These are phyloP conservation scores for Caenorhabditis parvicauda DNA, from an alignment of 2,888 invertebrate genomes.

Conservation along the genomic window DNA sequence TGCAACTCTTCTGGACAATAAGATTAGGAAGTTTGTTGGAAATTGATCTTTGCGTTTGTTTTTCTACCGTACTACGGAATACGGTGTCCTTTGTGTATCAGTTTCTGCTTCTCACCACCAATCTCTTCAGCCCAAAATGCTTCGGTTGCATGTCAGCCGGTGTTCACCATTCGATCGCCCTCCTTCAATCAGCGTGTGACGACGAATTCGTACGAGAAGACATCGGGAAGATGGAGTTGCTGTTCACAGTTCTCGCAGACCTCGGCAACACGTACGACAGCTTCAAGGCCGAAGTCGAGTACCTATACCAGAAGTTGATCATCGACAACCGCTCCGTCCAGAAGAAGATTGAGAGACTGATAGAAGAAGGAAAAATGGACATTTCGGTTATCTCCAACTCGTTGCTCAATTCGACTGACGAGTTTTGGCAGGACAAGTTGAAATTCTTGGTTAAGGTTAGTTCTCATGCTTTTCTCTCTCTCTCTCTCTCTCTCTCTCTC, in stretches of 20 bases:
- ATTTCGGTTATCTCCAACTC: conserved; percentile 23
- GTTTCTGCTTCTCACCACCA: too few species aligned
- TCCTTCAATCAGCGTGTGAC: conserved; percentile 70
- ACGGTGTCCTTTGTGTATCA: too few species aligned
- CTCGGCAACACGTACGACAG: conserved; percentile 14
- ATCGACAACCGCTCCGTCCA: too few species aligned
- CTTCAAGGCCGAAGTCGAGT: conserved; percentile 23
- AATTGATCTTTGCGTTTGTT: too few species aligned
- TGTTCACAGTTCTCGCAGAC: conserved; percentile 2
- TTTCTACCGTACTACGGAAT: too few species aligned
- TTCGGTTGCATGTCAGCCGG: conserved; percentile 77
- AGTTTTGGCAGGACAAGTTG: conserved; percentile 34
- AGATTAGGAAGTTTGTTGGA: too few species aligned
- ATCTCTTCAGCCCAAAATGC: conserved; percentile 64
- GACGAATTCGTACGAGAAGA: conserved; percentile 13
- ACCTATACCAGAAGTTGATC: conserved; percentile 24
- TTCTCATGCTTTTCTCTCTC: neutral
- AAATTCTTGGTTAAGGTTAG: conserved; percentile 23
- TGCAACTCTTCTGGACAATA: too few species aligned
- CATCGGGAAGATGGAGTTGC: neutral
- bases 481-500: too few species aligned
- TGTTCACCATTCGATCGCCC: conserved; percentile 87
- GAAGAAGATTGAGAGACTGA: conserved; percentile 18
- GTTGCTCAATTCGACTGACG: conserved; percentile 19
- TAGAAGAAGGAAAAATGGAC: conserved; percentile 10